Percentiles rank a stretch among this genome's conserved stretches.
phyloP scores from a whole-genome alignment of 2,797 vertebrate genomes.

The Myotis myotis region DNA sequence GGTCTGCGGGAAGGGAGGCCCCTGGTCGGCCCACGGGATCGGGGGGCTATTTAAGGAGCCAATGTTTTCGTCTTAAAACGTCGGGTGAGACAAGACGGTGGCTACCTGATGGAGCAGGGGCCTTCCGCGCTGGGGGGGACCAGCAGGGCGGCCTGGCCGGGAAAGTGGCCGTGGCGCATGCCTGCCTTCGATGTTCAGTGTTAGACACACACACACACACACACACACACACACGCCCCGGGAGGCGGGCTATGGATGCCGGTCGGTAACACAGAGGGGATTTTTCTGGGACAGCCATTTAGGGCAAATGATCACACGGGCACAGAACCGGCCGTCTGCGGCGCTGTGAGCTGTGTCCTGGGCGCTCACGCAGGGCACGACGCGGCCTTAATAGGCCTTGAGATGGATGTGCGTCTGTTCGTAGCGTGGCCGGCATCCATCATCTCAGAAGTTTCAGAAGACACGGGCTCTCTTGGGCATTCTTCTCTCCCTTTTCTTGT shows the following conservation, averaged over 20 bases:
- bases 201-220: not conserved
- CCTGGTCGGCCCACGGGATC: not conserved
- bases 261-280: not conserved
- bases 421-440: not conserved
- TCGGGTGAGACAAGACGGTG: not conserved
- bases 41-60: conserved; percentile 13
- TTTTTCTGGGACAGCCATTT: not conserved
- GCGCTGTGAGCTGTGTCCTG: not conserved
- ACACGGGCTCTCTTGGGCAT: not conserved
- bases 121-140: not conserved
- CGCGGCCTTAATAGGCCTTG: not conserved
- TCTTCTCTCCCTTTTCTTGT: not conserved
- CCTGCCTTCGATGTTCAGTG: conserved; percentile 17
- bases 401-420: not conserved
- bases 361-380: too few species aligned
- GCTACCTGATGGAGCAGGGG: too few species aligned
- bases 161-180: rapidly evolving
- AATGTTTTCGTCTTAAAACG: conserved; percentile 19
- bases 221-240: not conserved
- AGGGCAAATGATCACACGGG: not conserved
- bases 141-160: rapidly evolving
- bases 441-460: not conserved
- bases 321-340: not conserved
- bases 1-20: not conserved
- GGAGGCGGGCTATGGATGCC: not conserved